Base-by-base conservation (phyloP, 2,888 invertebrate species). In the Lamellibrachia satsuma region DNA sequence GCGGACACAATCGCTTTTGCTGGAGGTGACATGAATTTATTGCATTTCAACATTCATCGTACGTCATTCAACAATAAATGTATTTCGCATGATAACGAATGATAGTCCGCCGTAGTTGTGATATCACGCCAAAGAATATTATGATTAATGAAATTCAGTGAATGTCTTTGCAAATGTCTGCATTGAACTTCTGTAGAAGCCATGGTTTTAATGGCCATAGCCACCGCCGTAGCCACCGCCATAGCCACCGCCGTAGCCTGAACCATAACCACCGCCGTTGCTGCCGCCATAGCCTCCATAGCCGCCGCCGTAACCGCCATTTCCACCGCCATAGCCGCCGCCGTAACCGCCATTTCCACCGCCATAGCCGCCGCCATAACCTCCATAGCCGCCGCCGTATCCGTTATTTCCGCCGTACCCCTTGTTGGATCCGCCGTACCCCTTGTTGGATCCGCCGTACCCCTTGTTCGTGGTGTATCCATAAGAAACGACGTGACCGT, bases 261-360 rank as follows among this genome's bases (percentile, higher is more conserved):
- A 39, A 75, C 75, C 75, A n/a, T 75, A 75, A 75, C 75, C 75
- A 22, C 22, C 15, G 75, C 75, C 75, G 75, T 75, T 22, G n/a
- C 75, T n/a, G n/a, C 75, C 75, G 75, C 75, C 22, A 75, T 75
- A 15, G 75, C 75, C 75, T 15, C 75, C 75, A n/a, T 75, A 22
- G 3, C 75, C 75, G n/a, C 75, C 75, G 75, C 75, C 75, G 75
- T 75, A 75, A 75, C 75, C 75, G 75, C 75, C 75, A n/a, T 75
- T 4, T 22, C 75, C 75, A 22, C 75, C 22, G 75, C 75, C 75
- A n/a, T 75, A 75, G n/a, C 75, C 75, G 2, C 75, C 75, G 75
- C 75, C 75, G 75, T 75, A 22, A 22, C 75, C 75, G 75, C 75
- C 75, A n/a, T 75, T 22, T 22, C 75, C 75, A 4, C 75, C 75